These are phyloP conservation scores for Cotesia chilonis DNA, from an alignment of 1,140 invertebrate species.

Conservation along the genomic window DNA sequence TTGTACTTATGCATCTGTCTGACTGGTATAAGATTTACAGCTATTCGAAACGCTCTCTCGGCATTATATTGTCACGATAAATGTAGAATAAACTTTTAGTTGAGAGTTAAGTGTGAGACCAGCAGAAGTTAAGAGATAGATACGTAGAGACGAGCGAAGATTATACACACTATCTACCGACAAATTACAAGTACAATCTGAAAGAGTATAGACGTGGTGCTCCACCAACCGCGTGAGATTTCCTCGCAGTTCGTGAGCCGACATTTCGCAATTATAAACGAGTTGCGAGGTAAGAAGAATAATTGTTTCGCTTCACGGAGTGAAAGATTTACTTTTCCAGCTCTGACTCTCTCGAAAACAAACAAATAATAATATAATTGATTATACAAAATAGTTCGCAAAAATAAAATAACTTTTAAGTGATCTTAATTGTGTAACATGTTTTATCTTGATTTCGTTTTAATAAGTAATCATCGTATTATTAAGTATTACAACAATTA, in stretches of 20 bases:
- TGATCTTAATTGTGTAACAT: too few species aligned
- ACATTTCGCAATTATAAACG: conserved; percentile 39
- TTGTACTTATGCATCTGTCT: too few species aligned
- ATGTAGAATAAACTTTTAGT: too few species aligned
- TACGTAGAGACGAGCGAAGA: conserved; percentile 29
- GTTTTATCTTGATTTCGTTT: too few species aligned
- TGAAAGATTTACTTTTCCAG: background rate
- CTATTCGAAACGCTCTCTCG: too few species aligned
- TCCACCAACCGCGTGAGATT: conserved; percentile 33
- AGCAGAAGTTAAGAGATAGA: conserved; percentile 1
- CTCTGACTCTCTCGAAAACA: background rate
- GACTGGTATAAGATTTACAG: too few species aligned
- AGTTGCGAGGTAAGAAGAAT: conserved; percentile 37
- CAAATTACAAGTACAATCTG: conserved; percentile 39
- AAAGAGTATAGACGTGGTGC: conserved; percentile 17
- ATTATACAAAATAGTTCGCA: background rate
- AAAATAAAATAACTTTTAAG: too few species aligned
- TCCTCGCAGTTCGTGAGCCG: conserved; percentile 33
- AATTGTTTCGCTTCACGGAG: conserved; percentile 37
- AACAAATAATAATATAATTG: background rate
- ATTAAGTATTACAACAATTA: too few species aligned
- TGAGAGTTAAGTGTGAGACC: conserved; percentile 6
- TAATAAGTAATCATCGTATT: too few species aligned
- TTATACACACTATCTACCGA: conserved; percentile 34
- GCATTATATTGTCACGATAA: too few species aligned